These are phyloP conservation scores for Philopotamus ludificatus DNA, from an alignment of 1,140 invertebrate species.

Conservation along the genomic window DNA sequence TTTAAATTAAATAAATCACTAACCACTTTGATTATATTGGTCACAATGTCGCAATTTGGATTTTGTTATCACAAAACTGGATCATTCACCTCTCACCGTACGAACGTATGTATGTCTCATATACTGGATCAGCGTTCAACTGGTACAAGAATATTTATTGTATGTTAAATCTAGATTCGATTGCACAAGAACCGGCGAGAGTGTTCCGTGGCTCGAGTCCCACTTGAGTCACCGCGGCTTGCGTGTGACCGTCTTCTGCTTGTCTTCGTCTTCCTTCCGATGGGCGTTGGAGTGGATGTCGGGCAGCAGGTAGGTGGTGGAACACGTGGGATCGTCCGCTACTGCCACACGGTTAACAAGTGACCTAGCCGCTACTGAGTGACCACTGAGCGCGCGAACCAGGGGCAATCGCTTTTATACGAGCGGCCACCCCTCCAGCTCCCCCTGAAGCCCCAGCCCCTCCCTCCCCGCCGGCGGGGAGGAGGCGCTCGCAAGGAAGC, in stretches of 20 bases:
- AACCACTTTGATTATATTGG: no score
- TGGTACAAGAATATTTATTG: no score
- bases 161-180: not conserved
- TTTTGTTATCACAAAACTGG: slow-evolving; percentile 23
- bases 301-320: no score
- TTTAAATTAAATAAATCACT: no score
- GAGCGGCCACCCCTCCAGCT: slow-evolving; percentile 15
- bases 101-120: no score
- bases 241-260: no score
- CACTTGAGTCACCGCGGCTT: no score
- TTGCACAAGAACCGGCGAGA: no score
- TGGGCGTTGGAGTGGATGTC: not conserved
- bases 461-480: slow-evolving; percentile 44
- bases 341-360: slow-evolving; percentile 34
- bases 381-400: slow-evolving; percentile 35
- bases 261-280: slow-evolving; percentile 3
- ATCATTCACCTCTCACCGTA: slow-evolving; percentile 5
- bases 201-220: no score
- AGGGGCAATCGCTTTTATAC: slow-evolving; percentile 19
- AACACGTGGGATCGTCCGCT: slow-evolving; percentile 30
- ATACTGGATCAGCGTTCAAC: no score
- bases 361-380: slow-evolving; percentile 30
- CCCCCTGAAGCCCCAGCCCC: slow-evolving; percentile 61
- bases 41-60: no score
- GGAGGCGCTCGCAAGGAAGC: not conserved